These are phyloP conservation scores for Picus viridis DNA, from an alignment of 2,797 vertebrate genomes.

Conservation along the genomic window DNA sequence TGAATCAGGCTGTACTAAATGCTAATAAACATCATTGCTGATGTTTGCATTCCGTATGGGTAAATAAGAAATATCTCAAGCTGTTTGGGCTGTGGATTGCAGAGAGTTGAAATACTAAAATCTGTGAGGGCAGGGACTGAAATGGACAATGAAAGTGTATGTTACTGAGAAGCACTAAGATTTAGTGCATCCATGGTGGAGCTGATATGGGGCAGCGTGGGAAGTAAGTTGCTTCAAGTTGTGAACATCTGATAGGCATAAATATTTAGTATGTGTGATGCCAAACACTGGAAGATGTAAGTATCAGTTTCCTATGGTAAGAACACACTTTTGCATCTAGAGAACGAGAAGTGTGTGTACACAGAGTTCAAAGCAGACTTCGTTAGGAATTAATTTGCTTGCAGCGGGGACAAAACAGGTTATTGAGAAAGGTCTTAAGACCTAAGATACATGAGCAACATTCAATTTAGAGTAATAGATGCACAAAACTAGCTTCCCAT, in stretches of 20 bases:
- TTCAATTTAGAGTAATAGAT: neutral
- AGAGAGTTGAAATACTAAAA: neutral
- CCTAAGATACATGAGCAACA: neutral
- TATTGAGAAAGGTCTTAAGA: neutral
- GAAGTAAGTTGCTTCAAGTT: neutral
- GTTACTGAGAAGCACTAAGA: neutral
- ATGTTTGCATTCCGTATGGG: neutral
- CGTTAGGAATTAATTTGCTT: neutral
- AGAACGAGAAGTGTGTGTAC: neutral
- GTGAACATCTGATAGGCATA: neutral
- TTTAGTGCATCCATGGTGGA: neutral
- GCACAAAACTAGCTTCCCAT: neutral
- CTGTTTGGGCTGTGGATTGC: neutral
- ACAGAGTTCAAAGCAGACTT: neutral
- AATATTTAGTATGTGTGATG: neutral
- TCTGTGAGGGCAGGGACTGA: neutral
- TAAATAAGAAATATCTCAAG: neutral
- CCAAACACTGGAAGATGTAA: neutral
- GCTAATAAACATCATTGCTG: neutral
- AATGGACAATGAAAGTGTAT: neutral
- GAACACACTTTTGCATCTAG: neutral
- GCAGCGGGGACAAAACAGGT: neutral
- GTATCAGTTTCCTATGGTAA: neutral
- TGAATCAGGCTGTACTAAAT: neutral
- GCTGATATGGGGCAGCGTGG: neutral